phyloP scores from a whole-genome alignment of 1,140 invertebrate species.

The Lithobius niger region DNA sequence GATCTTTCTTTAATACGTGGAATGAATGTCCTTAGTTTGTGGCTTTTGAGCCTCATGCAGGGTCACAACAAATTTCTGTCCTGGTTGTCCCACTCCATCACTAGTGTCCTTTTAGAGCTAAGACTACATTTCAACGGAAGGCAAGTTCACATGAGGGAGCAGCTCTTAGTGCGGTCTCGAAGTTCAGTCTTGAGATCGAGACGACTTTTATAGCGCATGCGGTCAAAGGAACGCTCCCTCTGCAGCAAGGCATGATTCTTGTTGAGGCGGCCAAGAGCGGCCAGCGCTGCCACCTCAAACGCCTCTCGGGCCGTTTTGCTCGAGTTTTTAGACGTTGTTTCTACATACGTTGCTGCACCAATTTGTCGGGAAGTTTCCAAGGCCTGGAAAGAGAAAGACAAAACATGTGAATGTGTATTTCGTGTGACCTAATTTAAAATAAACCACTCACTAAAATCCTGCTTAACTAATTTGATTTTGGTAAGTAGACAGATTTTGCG shows the following conservation, averaged over 20 bases:
- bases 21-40: too few species aligned
- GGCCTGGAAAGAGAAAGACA: slow-evolving; percentile 14
- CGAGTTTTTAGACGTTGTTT: slow-evolving; percentile 29
- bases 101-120: too few species aligned
- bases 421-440: too few species aligned
- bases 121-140: too few species aligned
- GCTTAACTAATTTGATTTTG: too few species aligned
- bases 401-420: too few species aligned
- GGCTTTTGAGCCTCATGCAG: too few species aligned
- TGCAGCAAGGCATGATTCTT: slow-evolving; percentile 17
- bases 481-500: too few species aligned
- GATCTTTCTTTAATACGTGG: too few species aligned
- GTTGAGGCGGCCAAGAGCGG: slow-evolving; percentile 27
- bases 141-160: slow-evolving; percentile 38
- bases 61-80: too few species aligned
- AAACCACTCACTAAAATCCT: too few species aligned
- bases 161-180: slow-evolving; percentile 40
- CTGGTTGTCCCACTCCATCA: too few species aligned
- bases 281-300: slow-evolving; percentile 33
- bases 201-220: slow-evolving; percentile 37
- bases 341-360: slow-evolving; percentile 32
- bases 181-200: slow-evolving; percentile 40
- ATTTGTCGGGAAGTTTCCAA: slow-evolving; percentile 28
- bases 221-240: not conserved
- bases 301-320: slow-evolving; percentile 30